Conservation (phyloP, 2,113 vertebrate genomes). For the Pandion haliaetus region DNA sequence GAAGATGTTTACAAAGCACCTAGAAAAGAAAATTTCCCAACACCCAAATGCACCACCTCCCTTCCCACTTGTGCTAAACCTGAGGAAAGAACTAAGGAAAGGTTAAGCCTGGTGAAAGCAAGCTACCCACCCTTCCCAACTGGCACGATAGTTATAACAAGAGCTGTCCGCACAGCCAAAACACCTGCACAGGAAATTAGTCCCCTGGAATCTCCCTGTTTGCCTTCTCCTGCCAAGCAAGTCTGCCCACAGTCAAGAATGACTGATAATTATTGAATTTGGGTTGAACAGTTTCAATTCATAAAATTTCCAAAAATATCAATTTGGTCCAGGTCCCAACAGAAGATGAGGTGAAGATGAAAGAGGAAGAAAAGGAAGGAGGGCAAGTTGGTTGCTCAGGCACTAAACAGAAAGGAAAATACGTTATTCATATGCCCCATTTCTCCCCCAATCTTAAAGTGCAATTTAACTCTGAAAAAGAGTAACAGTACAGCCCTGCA, state of each 20-base stretch:
- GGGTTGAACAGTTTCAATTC: not conserved
- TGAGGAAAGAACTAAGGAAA: not conserved
- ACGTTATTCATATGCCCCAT: not conserved
- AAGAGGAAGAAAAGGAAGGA: not conserved
- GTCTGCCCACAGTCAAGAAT: not conserved
- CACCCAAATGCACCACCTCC: not conserved
- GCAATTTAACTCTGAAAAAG: not conserved
- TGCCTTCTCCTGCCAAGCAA: slow-evolving; percentile 17
- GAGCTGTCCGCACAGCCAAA: not conserved
- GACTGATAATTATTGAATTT: slow-evolving; percentile 24
- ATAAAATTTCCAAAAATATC: not conserved
- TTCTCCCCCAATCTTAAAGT: not conserved
- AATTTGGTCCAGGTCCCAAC: not conserved
- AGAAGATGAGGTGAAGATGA: slow-evolving; percentile 11
- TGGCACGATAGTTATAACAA: not conserved
- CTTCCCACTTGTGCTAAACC: not conserved
- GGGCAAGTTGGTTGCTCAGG: not conserved
- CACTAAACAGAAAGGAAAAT: not conserved
- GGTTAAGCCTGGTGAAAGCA: not conserved
- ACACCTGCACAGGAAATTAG: slow-evolving; percentile 42
- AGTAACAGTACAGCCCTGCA: not conserved
- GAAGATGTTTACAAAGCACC: not conserved
- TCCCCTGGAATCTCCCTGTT: not conserved
- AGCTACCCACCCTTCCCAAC: not conserved
- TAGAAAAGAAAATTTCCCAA: not conserved